Evolutionary conservation across 92 coral and sea anemone species (phyloP).

Genomic region (Bergia puertoricense): DNA sequence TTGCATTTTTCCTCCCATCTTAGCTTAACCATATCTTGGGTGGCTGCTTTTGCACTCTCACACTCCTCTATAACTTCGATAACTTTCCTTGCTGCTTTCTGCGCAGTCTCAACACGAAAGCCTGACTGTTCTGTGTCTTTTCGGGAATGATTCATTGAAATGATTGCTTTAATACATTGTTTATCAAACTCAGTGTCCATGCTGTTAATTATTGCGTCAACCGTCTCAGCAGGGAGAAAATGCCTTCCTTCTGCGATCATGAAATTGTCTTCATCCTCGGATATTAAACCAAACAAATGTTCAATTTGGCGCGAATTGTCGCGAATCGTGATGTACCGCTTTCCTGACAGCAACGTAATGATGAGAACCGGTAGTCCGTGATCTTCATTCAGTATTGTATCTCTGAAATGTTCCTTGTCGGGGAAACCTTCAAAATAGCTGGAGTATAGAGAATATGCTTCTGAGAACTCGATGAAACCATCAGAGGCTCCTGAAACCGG

Average conservation of each 20-base stretch:
- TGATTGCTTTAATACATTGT: background rate
- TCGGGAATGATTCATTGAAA: background rate
- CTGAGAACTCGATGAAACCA: background rate
- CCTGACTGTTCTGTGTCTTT: constrained; percentile 10
- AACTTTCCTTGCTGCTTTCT: background rate
- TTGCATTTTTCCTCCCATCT: background rate
- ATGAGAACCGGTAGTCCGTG: background rate
- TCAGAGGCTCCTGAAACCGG: background rate
- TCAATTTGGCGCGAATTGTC: background rate
- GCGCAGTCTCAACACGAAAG: constrained; percentile 12
- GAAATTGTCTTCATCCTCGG: background rate
- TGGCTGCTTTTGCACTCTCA: constrained; percentile 1
- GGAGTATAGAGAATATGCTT: background rate
- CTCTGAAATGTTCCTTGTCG: constrained; percentile 6
- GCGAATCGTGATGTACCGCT: background rate
- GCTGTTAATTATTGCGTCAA: constrained; percentile 5
- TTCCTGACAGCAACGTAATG: background rate
- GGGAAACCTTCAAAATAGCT: background rate
- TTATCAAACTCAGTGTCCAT: constrained; percentile 23
- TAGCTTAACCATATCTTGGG: constrained; percentile 7
- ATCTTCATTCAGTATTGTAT: background rate
- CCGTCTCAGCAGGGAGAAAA: background rate
- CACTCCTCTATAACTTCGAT: constrained; percentile 13
- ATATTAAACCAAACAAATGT: background rate
- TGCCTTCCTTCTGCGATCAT: background rate